These are phyloP conservation scores for Zeuzera pyrina DNA, from an alignment of 2,888 invertebrate species.

Conservation along the genomic window DNA sequence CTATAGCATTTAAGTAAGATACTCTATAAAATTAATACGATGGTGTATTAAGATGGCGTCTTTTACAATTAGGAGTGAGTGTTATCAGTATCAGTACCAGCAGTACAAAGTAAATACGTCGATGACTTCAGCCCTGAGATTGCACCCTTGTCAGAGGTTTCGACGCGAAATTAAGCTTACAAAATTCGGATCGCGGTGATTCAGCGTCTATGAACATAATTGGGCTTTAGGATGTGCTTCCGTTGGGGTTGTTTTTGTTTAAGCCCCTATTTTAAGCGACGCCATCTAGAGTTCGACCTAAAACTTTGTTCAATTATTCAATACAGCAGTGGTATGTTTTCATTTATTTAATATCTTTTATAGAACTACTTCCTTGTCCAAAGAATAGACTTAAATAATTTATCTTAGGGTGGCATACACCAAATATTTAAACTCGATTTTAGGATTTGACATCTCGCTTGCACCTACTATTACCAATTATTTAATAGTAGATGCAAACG, in stretches of 20 bases:
- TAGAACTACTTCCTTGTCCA: background rate
- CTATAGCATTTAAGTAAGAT: too few relatives aligned
- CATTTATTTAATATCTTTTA: background rate
- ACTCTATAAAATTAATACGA: too few relatives aligned
- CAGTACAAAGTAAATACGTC: background rate
- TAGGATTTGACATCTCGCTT: too few relatives aligned
- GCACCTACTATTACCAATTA: too few relatives aligned
- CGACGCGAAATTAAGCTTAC: background rate
- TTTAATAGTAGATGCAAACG: too few relatives aligned
- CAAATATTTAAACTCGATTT: too few relatives aligned
- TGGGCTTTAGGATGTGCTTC: constrained; percentile 9
- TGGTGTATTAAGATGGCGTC: too few relatives aligned
- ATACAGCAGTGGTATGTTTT: background rate
- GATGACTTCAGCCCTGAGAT: background rate
- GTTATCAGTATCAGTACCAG: too few relatives aligned
- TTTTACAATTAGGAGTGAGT: too few relatives aligned
- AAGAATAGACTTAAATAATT: background rate
- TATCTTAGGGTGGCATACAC: too few relatives aligned
- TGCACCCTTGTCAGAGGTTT: background rate
- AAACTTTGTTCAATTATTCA: background rate
- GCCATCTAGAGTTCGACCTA: background rate
- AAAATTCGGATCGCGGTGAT: constrained; percentile 8
- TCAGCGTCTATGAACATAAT: constrained; percentile 15
- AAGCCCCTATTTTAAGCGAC: constrained; percentile 10
- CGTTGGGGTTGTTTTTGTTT: constrained; percentile 9